Base-by-base conservation (phyloP, 2,888 invertebrate species). In the Polyommatus iphigenia region DNA sequence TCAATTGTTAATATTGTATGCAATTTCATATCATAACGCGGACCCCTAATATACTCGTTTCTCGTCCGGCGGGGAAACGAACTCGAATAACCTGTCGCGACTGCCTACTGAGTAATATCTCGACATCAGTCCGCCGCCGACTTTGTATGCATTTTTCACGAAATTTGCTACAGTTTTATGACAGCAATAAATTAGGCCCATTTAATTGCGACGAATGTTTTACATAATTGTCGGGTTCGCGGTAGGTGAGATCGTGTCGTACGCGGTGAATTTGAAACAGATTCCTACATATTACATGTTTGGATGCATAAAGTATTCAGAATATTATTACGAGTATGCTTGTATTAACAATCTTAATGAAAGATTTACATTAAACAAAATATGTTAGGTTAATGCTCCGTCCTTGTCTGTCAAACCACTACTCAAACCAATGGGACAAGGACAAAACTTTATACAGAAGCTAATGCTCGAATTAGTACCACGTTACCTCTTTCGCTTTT, bases 31-130 rank as follows among this genome's bases (percentile, higher is more conserved):
- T 50, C 50, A 77, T 78, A 75, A 79, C 76, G 79, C 81, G 82
- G 86, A 83, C 80, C 85, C 84, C 85, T 82, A 85, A 83, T 81
- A 81, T 84, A 87, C 86, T 83, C 79, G 89, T 88, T 87, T 85
- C 79, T 81, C 85, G 86, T 86, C 86, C 86, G 86, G 85, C 85
- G 86, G 86, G 86, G 86, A 86, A 87, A 87, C 84, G 85, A 88
- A 89, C 90, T 85, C 80, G 87, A 84, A 83, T 85, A 88, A 89
- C 90, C 88, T 85, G 89, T 85, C 85, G 83, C 83, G 85, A 85
- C 87, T 83, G 84, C 84, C 81, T 82, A 79, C 80, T 87, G 87
- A 86, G 85, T 88, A 85, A 88, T 87, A 84, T 83, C 83, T 81
- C 78, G 79, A 79, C 80, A 82, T 83, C 83, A 81, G 80, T 79